A percentile compares a stretch with the other conserved stretches of the same genome.
phyloP scores from a whole-genome alignment of 2,113 vertebrate species.

The Camelus dromedarius region DNA sequence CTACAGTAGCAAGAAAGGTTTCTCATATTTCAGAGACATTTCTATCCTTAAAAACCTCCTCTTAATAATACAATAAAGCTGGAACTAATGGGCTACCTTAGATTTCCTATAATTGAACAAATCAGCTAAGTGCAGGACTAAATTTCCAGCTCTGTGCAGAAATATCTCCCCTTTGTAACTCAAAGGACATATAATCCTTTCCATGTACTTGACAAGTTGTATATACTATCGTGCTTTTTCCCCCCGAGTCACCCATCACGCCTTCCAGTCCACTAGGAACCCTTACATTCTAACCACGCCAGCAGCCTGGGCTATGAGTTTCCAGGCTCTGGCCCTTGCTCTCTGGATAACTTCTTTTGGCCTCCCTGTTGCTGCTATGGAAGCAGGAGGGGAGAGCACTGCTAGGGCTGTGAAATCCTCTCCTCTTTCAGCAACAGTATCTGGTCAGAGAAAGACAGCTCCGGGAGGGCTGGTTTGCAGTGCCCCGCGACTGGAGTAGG shows the following conservation, averaged over 20 bases:
- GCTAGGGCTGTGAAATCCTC: background rate
- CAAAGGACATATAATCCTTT: slow-evolving; percentile 12
- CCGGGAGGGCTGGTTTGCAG: background rate
- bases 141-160: slow-evolving; percentile 72
- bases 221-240: background rate
- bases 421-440: slow-evolving; percentile 7
- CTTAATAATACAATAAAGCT: slow-evolving; percentile 52
- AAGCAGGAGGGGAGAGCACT: background rate
- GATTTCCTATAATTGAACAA: slow-evolving; percentile 71
- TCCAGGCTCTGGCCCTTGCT: background rate
- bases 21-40: slow-evolving; percentile 75
- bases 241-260: background rate
- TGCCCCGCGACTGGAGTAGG: background rate
- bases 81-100: slow-evolving; percentile 74
- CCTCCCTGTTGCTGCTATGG: background rate
- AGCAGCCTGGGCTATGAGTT: background rate
- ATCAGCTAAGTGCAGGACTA: slow-evolving; percentile 70
- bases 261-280: background rate
- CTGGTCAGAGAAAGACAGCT: background rate
- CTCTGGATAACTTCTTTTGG: slow-evolving; percentile 21
- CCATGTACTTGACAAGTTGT: background rate
- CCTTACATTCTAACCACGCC: background rate
- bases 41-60: slow-evolving; percentile 12
- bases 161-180: slow-evolving; percentile 57
- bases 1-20: slow-evolving; percentile 52